A percentile compares a stretch with the other conserved stretches of the same genome.
Evolutionary conservation across 1,140 invertebrate species (phyloP).

Genomic region (Drosophila guanche): DNA sequence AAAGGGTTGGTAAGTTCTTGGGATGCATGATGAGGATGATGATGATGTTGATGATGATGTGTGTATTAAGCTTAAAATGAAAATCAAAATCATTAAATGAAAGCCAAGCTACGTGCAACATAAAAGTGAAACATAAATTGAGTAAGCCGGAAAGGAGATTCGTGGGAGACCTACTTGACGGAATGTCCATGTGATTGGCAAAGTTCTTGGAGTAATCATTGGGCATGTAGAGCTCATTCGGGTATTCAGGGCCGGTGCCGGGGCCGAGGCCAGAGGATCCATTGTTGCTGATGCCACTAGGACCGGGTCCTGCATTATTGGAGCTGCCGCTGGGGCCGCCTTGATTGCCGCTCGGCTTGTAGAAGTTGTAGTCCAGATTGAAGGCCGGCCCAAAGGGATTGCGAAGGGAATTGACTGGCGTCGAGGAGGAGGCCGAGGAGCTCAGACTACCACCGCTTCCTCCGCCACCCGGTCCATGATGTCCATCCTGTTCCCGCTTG

Average conservation of each 20-base stretch:
- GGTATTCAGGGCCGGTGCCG: slow-evolving; percentile 61
- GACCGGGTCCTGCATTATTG: slow-evolving; percentile 23
- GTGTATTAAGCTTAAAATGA: slow-evolving; percentile 16
- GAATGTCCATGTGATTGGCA: slow-evolving; percentile 83
- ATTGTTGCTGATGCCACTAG: slow-evolving; percentile 30
- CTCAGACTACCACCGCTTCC: slow-evolving; percentile 17
- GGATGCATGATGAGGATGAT: slow-evolving; percentile 13
- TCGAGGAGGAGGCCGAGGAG: slow-evolving; percentile 37
- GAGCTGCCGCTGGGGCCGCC: slow-evolving; percentile 42
- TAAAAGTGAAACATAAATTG: slow-evolving; percentile 31
- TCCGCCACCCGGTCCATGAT: slow-evolving; percentile 41
- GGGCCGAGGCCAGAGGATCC: slow-evolving; percentile 25
- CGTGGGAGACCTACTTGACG: slow-evolving; percentile 72
- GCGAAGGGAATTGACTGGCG: slow-evolving; percentile 39
- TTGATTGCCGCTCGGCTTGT: slow-evolving; percentile 56
- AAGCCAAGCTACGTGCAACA: slow-evolving; percentile 61
- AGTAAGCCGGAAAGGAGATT: slow-evolving; percentile 6
- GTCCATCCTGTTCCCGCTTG: slow-evolving; percentile 69
- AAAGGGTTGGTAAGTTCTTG: slow-evolving; percentile 37
- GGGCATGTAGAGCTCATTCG: slow-evolving; percentile 81
- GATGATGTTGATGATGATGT: background rate
- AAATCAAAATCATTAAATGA: slow-evolving; percentile 22
- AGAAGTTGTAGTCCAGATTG: slow-evolving; percentile 78
- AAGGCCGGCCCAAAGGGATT: slow-evolving; percentile 64
- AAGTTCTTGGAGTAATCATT: slow-evolving; percentile 81